phyloP scores from a whole-genome alignment of 2,113 vertebrate species.

The Megaceryle torquata region DNA sequence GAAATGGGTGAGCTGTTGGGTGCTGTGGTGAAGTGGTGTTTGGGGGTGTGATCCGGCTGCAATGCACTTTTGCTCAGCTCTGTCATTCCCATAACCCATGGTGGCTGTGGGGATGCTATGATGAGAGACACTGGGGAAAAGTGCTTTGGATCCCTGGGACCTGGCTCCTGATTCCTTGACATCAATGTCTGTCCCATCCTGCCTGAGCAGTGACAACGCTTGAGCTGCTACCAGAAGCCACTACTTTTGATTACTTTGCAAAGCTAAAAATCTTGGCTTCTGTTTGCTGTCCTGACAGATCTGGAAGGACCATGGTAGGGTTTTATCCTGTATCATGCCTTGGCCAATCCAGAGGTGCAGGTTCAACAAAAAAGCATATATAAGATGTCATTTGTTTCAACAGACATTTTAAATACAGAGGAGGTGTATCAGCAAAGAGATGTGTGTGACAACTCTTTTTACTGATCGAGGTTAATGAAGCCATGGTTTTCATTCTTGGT shows the following conservation, averaged over 20 bases:
- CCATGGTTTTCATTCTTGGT: constrained; percentile 10
- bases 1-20: neutral
- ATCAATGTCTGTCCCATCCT: neutral
- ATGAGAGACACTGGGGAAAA: neutral
- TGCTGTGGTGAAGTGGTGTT: neutral
- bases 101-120: neutral
- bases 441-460: neutral
- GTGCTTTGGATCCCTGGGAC: neutral
- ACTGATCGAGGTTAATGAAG: constrained; percentile 15
- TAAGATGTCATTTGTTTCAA: neutral
- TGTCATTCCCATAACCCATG: rapidly evolving
- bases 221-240: neutral
- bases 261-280: neutral
- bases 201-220: neutral
- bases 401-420: neutral
- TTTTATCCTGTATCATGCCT: neutral
- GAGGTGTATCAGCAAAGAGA: neutral
- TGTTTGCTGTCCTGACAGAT: neutral
- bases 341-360: neutral
- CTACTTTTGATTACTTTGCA: neutral
- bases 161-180: neutral
- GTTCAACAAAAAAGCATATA: neutral
- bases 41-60: neutral
- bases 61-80: neutral
- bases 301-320: rapidly evolving